A percentile compares a stretch with the other conserved stretches of the same genome.
Evolutionary conservation across 2,888 invertebrate species (phyloP).

Genomic region (Cheilosia variabilis): DNA sequence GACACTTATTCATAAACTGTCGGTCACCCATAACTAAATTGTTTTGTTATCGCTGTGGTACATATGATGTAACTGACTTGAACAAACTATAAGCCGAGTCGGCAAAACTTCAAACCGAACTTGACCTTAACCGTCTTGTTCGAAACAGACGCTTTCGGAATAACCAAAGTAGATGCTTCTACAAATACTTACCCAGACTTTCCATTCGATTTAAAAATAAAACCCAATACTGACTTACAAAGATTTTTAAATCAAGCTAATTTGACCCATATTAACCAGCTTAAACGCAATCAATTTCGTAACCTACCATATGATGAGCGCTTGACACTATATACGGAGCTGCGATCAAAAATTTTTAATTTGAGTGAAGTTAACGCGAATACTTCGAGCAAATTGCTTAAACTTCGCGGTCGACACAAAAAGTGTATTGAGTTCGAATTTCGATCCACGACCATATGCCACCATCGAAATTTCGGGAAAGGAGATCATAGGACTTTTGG

Average conservation of each 20-base stretch:
- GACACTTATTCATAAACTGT: background rate
- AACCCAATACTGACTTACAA: background rate
- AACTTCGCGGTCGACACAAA: background rate
- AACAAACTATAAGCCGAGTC: background rate
- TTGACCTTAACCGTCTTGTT: background rate
- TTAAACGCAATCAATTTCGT: background rate
- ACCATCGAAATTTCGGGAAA: background rate
- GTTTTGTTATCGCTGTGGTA: conserved; percentile 16
- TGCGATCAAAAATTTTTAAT: background rate
- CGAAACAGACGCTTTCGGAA: conserved; percentile 10
- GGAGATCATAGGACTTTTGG: background rate
- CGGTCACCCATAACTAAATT: background rate
- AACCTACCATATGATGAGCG: background rate
- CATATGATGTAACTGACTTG: conserved; percentile 7
- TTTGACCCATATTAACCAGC: background rate
- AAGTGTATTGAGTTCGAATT: background rate
- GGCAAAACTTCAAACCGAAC: conserved; percentile 3
- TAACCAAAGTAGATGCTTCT: conserved; percentile 7
- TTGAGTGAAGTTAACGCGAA: background rate
- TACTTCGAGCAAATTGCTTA: background rate
- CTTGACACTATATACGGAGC: background rate
- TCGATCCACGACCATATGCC: background rate
- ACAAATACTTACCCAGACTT: background rate
- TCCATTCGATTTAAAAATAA: background rate
- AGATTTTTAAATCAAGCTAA: background rate